These are phyloP conservation scores for Tenthredo scrophulariae DNA, from an alignment of 2,888 invertebrate genomes.

Conservation along the genomic window DNA sequence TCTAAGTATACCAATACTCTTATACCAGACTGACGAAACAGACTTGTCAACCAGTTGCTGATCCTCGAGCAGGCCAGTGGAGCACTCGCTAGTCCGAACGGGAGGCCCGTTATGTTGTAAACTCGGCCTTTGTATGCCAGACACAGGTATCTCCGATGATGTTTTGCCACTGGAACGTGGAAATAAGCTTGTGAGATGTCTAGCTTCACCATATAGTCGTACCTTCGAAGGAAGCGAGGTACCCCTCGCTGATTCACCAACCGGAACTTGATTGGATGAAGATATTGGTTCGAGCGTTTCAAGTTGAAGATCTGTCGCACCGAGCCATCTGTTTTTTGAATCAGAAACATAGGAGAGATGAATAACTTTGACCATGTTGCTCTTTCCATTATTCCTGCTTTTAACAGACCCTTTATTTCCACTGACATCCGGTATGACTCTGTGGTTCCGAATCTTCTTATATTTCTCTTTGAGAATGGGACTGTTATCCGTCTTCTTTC, in stretches of 20 bases:
- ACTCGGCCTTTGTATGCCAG: not conserved
- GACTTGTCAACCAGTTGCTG: conserved; percentile 63
- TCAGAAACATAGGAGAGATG: conserved; percentile 53
- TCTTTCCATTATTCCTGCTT: conserved; percentile 31
- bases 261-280: conserved; percentile 56
- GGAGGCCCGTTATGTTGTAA: conserved; percentile 55
- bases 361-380: conserved; percentile 23
- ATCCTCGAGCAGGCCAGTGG: conserved; percentile 62
- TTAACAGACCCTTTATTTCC: conserved; percentile 18
- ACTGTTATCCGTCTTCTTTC: not conserved
- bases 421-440: conserved; percentile 27
- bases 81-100: conserved; percentile 64
- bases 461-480: not conserved
- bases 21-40: conserved; percentile 58
- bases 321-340: conserved; percentile 53
- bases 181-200: conserved; percentile 62
- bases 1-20: conserved; percentile 65
- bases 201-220: conserved; percentile 59
- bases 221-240: conserved; percentile 58
- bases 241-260: conserved; percentile 60
- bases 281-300: conserved; percentile 47
- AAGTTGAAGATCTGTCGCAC: conserved; percentile 56
- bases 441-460: not conserved
- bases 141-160: conserved; percentile 53
- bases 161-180: conserved; percentile 57